Conservation (phyloP, 2,888 invertebrate genomes). For the Epinotia bilunana region DNA sequence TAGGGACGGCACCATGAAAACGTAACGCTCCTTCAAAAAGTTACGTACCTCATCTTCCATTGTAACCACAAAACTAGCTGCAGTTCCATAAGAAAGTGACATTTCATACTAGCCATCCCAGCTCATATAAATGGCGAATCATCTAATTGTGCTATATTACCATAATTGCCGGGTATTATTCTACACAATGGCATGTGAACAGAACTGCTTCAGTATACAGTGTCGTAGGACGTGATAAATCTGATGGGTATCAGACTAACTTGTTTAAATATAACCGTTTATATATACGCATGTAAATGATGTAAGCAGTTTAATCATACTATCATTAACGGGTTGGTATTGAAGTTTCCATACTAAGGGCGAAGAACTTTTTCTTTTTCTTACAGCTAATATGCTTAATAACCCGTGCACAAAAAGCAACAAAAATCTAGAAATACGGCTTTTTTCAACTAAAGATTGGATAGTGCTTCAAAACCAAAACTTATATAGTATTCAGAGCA, state of each 20-base stretch:
- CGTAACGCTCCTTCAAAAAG: no score
- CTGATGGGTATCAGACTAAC: background rate
- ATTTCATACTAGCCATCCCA: background rate
- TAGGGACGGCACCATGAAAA: no score
- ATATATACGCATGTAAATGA: background rate
- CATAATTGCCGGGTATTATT: constrained; percentile 25
- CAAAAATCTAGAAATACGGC: no score
- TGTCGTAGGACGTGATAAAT: background rate
- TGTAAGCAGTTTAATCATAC: background rate
- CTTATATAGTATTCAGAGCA: no score
- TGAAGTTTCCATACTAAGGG: no score
- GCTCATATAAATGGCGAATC: constrained; percentile 15
- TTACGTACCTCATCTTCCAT: background rate
- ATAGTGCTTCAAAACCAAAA: no score
- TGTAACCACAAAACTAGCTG: background rate
- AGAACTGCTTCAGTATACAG: constrained; percentile 3
- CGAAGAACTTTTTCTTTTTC: no score
- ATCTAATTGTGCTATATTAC: constrained; percentile 32
- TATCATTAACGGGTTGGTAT: background rate
- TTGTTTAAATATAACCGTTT: constrained; percentile 4
- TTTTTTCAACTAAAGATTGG: no score
- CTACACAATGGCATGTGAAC: constrained; percentile 17
- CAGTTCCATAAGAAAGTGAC: constrained; percentile 10
- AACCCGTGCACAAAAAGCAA: no score
- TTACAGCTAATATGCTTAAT: no score